These are phyloP conservation scores for Gallinago jamesoni DNA, from an alignment of 2,113 vertebrate species.

Conservation along the genomic window DNA sequence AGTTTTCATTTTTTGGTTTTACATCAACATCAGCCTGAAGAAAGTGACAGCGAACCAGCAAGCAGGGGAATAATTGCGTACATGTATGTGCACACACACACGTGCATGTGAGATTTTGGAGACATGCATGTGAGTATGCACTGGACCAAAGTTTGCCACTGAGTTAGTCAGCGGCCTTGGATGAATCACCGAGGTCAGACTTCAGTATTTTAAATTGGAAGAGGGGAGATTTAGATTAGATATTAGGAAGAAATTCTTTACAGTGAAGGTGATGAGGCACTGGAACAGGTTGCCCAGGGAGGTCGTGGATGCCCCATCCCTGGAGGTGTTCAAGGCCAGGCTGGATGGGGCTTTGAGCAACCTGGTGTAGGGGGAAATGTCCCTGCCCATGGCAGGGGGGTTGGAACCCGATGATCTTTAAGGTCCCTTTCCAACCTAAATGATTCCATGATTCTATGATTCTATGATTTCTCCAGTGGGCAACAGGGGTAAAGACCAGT, in stretches of 20 bases:
- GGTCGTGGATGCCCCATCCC: too few species aligned
- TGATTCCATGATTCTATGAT: too few species aligned
- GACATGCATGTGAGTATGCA: background rate
- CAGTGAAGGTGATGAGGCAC: too few species aligned
- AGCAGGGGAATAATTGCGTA: background rate
- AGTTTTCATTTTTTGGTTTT: background rate
- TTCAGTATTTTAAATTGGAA: background rate
- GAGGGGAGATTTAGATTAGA: too few species aligned
- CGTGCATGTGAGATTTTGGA: background rate
- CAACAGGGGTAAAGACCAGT: background rate
- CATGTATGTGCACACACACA: accelerated
- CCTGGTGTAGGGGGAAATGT: too few species aligned
- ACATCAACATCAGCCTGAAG: background rate
- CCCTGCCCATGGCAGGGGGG: too few species aligned
- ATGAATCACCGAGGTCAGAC: background rate
- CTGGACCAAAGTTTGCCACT: background rate
- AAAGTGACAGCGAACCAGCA: accelerated
- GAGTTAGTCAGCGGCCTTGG: background rate
- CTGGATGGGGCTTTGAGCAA: too few species aligned
- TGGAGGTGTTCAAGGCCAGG: too few species aligned
- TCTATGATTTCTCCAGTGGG: background rate
- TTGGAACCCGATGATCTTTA: too few species aligned
- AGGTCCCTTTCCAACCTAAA: too few species aligned
- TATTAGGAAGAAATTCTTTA: too few species aligned
- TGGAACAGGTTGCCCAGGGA: too few species aligned